These are phyloP conservation scores for Aleadryas rufinucha DNA, from an alignment of 2,113 vertebrate species.

Conservation along the genomic window DNA sequence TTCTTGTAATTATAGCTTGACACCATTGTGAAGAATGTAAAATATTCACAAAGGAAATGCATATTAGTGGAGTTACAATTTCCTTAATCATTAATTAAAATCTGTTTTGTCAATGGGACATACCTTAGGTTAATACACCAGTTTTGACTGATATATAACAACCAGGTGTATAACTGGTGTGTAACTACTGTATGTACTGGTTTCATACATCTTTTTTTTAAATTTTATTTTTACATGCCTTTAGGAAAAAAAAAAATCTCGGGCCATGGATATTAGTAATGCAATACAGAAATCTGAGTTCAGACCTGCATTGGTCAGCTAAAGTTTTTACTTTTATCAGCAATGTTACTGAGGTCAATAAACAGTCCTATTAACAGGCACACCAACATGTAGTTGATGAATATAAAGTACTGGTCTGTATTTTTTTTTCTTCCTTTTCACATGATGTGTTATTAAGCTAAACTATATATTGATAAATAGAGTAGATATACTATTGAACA, in stretches of 20 bases:
- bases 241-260: background rate
- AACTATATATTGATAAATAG: background rate
- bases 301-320: background rate
- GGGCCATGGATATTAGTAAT: no score
- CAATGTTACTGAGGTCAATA: background rate
- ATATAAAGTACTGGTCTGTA: background rate
- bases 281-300: background rate
- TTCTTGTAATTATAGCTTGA: background rate
- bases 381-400: background rate
- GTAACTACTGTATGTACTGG: background rate
- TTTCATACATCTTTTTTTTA: background rate
- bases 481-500: background rate
- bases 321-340: background rate
- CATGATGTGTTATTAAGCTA: background rate
- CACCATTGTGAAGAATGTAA: background rate
- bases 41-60: background rate
- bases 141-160: background rate
- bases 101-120: accelerated
- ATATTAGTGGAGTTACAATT: background rate
- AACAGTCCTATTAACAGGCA: background rate
- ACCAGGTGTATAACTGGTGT: accelerated
- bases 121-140: background rate
- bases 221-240: background rate
- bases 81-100: background rate
- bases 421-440: background rate